These are phyloP conservation scores for Mungos mungo DNA, from an alignment of 2,113 vertebrate genomes.

Conservation along the genomic window DNA sequence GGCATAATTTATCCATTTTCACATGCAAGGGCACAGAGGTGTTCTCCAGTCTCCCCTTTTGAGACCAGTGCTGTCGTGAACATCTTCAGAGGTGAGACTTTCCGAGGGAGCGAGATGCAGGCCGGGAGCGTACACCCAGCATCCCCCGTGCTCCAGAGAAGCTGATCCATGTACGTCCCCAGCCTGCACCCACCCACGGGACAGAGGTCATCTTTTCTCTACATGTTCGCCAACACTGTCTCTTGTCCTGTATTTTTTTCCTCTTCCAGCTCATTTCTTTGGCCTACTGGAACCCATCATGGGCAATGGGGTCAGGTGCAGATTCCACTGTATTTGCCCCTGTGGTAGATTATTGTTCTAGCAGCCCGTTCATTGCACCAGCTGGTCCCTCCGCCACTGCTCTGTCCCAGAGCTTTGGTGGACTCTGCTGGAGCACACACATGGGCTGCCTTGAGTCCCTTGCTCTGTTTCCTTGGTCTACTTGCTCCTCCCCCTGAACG, in stretches of 20 bases:
- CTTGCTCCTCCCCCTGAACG: not conserved
- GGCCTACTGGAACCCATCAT: not conserved
- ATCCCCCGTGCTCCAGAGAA: not conserved
- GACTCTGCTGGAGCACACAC: not conserved
- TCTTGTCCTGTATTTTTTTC: not conserved
- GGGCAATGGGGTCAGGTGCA: rapidly evolving
- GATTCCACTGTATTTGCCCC: too few relatives aligned
- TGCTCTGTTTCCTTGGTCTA: not conserved
- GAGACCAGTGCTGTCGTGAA: rapidly evolving
- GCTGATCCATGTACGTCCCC: rapidly evolving
- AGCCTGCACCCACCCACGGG: rapidly evolving
- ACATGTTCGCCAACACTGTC: not conserved
- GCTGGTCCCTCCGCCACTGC: rapidly evolving
- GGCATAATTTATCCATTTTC: not conserved
- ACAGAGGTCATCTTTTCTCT: rapidly evolving
- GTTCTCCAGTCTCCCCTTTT: not conserved
- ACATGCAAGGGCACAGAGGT: rapidly evolving
- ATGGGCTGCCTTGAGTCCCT: not conserved
- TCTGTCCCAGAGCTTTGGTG: not conserved
- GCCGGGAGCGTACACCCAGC: rapidly evolving
- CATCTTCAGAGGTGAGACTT: rapidly evolving
- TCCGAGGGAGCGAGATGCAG: not conserved
- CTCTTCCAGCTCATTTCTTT: not conserved
- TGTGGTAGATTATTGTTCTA: rapidly evolving
- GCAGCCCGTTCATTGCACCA: rapidly evolving